Evolutionary conservation across 2,797 vertebrate genomes (phyloP).

Genomic region (Cynopterus sphinx): DNA sequence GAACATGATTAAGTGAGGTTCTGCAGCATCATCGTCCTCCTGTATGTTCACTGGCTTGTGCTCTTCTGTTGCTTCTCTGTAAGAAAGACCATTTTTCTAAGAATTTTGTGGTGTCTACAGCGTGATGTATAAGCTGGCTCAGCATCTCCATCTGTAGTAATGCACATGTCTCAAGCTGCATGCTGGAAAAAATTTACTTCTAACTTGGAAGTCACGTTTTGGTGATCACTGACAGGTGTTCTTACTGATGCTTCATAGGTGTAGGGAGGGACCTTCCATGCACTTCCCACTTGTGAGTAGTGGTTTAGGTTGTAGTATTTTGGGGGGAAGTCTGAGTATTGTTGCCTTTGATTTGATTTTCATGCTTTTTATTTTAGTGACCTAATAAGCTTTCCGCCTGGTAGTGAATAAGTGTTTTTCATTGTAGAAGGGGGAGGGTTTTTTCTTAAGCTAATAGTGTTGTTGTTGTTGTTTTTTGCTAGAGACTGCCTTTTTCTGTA

Average conservation of each 20-base stretch:
- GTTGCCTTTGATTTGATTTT: not conserved
- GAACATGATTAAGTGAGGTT: not conserved
- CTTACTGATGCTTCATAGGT: not conserved
- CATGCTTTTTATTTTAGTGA: conserved; percentile 18
- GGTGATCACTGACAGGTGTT: not conserved
- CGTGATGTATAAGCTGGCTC: not conserved
- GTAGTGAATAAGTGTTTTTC: not conserved
- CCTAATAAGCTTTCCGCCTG: not conserved
- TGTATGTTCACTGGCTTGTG: not conserved
- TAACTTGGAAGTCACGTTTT: not conserved
- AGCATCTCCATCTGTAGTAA: not conserved
- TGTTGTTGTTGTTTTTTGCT: not conserved
- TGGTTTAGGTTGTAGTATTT: not conserved
- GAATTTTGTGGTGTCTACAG: not conserved
- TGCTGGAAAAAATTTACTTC: not conserved
- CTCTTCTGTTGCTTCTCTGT: not conserved
- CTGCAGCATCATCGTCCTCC: not conserved
- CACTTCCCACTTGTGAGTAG: not conserved
- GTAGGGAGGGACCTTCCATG: not conserved
- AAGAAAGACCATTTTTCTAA: not conserved
- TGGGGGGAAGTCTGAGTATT: not conserved
- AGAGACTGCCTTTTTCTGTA: not conserved
- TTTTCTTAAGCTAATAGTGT: not conserved
- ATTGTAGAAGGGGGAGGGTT: not conserved
- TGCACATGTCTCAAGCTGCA: not conserved